A percentile compares a stretch with the other conserved stretches of the same genome.
These are phyloP conservation scores for Drosophila nebulosa DNA, from an alignment of 1,140 invertebrate genomes.

Conservation along the genomic window DNA sequence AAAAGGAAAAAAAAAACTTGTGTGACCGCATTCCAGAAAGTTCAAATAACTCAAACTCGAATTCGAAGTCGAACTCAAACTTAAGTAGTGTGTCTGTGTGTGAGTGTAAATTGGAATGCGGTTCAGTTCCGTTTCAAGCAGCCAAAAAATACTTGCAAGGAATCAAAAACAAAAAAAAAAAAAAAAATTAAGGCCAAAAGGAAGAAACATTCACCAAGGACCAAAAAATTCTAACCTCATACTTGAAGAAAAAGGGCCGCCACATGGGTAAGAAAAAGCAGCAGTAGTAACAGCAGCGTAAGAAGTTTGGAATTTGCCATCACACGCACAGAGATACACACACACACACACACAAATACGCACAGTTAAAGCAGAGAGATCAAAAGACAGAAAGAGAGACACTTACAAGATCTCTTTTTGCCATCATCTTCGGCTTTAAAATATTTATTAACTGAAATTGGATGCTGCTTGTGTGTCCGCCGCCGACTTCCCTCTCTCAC, in stretches of 20 bases:
- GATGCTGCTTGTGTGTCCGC: conserved; percentile 60
- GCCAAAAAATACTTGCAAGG: conserved; percentile 50
- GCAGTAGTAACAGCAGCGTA: conserved; percentile 27
- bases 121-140: conserved; percentile 39
- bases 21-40: conserved; percentile 76
- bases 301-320: conserved; percentile 58
- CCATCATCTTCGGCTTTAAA: conserved; percentile 41
- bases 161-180: too few relatives aligned
- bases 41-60: conserved; percentile 65
- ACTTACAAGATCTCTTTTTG: conserved; percentile 50
- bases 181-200: neutral
- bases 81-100: conserved; percentile 18
- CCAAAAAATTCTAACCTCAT: conserved; percentile 49
- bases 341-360: conserved; percentile 12
- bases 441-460: conserved; percentile 77
- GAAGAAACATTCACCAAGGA: conserved; percentile 57
- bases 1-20: conserved; percentile 57
- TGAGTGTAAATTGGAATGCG: conserved; percentile 61
- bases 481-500: conserved; percentile 1
- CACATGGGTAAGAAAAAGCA: conserved; percentile 48
- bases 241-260: conserved; percentile 11
- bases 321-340: conserved; percentile 35
- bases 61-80: too few relatives aligned
- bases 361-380: too few relatives aligned
- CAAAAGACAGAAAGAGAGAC: conserved; percentile 7